Conservation (phyloP, 2,888 invertebrate genomes). For the Sacculina carcini region DNA sequence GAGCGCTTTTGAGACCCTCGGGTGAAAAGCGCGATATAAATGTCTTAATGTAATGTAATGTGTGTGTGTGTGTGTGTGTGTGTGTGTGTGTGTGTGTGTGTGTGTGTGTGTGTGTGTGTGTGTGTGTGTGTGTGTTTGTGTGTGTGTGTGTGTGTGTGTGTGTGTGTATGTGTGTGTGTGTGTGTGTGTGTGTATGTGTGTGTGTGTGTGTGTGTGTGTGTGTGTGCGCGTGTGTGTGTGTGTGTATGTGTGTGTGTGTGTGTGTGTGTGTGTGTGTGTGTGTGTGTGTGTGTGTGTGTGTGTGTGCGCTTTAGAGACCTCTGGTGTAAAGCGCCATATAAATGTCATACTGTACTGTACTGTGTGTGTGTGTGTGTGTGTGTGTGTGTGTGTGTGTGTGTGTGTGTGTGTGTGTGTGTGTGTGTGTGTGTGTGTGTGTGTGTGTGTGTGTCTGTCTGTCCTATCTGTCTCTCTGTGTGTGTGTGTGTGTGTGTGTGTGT, state of each 20-base stretch:
- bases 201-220: background rate
- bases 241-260: background rate
- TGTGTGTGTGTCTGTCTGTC: no score
- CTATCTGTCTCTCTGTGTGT: background rate
- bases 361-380: slow-evolving; percentile 2
- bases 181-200: background rate
- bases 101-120: background rate
- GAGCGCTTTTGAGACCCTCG: no score
- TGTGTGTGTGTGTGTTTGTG: no score
- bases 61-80: background rate
- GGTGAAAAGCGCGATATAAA: no score
- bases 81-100: background rate
- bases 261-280: background rate
- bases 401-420: background rate
- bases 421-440: background rate
- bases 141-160: background rate
- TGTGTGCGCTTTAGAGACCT: no score
- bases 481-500: background rate
- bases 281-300: background rate
- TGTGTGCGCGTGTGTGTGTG: background rate
- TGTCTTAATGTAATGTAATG: no score
- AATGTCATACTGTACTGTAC: no score
- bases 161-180: background rate
- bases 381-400: background rate
- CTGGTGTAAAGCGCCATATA: no score